Evolutionary conservation across 2,888 invertebrate genomes (phyloP).

Genomic region (Hyles lineata): DNA sequence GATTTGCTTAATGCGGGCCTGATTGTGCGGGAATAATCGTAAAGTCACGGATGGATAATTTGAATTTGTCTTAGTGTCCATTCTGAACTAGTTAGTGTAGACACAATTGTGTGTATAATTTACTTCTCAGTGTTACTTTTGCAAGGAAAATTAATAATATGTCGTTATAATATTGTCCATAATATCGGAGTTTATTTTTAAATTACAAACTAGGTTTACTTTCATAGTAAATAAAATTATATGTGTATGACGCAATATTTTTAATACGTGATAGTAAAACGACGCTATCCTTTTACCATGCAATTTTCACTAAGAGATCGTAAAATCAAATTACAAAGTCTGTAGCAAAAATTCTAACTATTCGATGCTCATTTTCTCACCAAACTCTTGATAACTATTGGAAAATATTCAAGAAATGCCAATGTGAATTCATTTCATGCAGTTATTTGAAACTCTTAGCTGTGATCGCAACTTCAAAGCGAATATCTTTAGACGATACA

Average conservation of each 20-base stretch:
- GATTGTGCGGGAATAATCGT: slow-evolving; percentile 1
- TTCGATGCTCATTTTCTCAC: slow-evolving; percentile 14
- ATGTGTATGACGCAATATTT: neutral
- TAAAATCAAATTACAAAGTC: slow-evolving; percentile 13
- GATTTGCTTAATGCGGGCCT: slow-evolving; percentile 18
- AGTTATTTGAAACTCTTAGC: slow-evolving; percentile 59
- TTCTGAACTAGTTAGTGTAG: neutral
- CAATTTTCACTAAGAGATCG: neutral
- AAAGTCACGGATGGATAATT: slow-evolving; percentile 21
- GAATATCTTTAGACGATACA: slow-evolving; percentile 70
- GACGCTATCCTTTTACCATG: neutral
- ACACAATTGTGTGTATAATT: too few species aligned
- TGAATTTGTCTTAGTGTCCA: neutral
- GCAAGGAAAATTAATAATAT: too few species aligned
- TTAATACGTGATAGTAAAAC: neutral
- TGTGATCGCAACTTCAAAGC: slow-evolving; percentile 63
- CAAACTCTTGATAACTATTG: slow-evolving; percentile 35
- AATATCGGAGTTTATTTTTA: neutral
- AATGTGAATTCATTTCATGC: slow-evolving; percentile 58
- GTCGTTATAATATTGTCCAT: too few species aligned
- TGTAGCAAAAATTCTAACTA: slow-evolving; percentile 1
- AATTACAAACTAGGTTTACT: neutral
- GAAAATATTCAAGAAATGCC: slow-evolving; percentile 53
- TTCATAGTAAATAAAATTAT: neutral
- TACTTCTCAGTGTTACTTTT: too few species aligned